phyloP scores from a whole-genome alignment of 2,797 vertebrate species.

The Alca torda region DNA sequence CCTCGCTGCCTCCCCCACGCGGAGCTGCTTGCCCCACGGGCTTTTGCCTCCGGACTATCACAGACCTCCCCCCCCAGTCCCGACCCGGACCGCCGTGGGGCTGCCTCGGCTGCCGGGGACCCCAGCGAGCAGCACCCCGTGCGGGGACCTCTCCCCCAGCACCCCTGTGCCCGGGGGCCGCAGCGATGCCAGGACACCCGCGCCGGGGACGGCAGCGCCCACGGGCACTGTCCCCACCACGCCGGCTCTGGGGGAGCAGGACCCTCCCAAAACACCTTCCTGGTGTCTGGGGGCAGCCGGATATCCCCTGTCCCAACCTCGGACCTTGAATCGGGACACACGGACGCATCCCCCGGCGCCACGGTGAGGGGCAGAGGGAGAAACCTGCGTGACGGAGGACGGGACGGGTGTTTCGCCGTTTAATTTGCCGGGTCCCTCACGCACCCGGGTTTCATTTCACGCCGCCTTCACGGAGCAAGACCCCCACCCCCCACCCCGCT shows the following conservation, averaged over 20 bases:
- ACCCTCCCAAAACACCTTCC: background rate
- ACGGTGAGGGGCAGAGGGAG: background rate
- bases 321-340: background rate
- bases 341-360: accelerated
- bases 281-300: accelerated
- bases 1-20: background rate
- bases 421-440: background rate
- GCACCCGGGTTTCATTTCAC: no score
- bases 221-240: accelerated
- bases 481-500: no score
- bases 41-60: background rate
- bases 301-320: background rate
- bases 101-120: background rate
- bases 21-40: background rate
- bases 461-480: no score
- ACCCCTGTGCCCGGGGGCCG: background rate
- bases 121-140: background rate
- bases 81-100: accelerated
- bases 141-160: background rate
- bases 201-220: background rate
- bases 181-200: background rate
- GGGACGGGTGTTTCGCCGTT: accelerated
- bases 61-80: background rate
- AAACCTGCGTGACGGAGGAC: background rate
- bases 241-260: accelerated